Percentiles rank a stretch among this genome's conserved stretches.
Evolutionary conservation across 92 coral and sea anemone species (phyloP).

Genomic region (Plumapathes pennacea): DNA sequence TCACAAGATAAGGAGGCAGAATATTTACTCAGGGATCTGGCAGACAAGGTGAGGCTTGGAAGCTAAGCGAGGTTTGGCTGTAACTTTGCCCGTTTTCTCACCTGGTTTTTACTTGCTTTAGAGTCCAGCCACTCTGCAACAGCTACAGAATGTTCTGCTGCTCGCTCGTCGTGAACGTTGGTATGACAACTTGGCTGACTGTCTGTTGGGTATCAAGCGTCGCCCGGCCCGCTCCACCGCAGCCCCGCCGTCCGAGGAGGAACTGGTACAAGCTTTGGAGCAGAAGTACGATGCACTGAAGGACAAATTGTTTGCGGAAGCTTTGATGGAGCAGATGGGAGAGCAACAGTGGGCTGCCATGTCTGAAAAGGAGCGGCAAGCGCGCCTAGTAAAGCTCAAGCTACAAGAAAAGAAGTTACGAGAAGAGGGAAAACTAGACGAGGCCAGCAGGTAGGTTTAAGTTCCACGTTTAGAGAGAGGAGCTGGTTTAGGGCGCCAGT

Average conservation of each 20-base stretch:
- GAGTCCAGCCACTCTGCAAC: slow-evolving; percentile 76
- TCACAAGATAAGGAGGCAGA: slow-evolving; percentile 93
- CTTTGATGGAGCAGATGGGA: slow-evolving; percentile 93
- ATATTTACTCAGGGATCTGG: slow-evolving; percentile 72
- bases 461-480: too few species aligned
- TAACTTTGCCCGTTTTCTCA: not conserved
- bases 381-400: slow-evolving; percentile 76
- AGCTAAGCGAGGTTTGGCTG: not conserved
- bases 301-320: slow-evolving; percentile 88
- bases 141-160: slow-evolving; percentile 83
- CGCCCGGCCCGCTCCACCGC: slow-evolving; percentile 50
- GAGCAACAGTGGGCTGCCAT: slow-evolving; percentile 91
- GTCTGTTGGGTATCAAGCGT: slow-evolving; percentile 81
- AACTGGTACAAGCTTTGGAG: slow-evolving; percentile 91
- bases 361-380: slow-evolving; percentile 88
- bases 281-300: slow-evolving; percentile 96
- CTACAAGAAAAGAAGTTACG: slow-evolving; percentile 86
- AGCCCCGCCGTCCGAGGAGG: slow-evolving; percentile 79
- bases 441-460: slow-evolving; percentile 79
- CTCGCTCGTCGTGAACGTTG: slow-evolving; percentile 89
- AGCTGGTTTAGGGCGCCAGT: not conserved
- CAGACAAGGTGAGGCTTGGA: slow-evolving; percentile 64
- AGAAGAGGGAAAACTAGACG: slow-evolving; percentile 91
- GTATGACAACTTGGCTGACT: slow-evolving; percentile 95
- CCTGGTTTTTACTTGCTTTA: slow-evolving; percentile 4